Base-by-base conservation (phyloP, 2,888 invertebrate species). In the Branchipolynoe longqiensis region DNA sequence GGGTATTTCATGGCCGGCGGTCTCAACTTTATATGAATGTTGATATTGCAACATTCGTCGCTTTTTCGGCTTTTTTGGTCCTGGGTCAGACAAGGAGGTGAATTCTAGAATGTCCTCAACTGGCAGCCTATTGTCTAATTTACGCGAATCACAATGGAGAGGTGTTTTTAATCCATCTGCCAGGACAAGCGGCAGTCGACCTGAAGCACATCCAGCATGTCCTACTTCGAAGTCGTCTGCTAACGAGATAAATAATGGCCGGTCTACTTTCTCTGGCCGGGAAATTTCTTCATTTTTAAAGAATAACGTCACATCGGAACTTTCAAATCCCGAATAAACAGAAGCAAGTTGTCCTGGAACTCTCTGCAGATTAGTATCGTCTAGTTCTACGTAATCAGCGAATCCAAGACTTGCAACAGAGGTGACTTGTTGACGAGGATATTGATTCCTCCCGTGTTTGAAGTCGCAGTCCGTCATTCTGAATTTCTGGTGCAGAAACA, bases 161-260 rank as follows among this genome's bases (percentile, higher is more conserved):
- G 69, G 12, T 2, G 69, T 33, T 36, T 33, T 4, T 25, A 69
- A 36, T 18, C 69, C 38, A 0, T 36, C 69, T 18, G 8, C 28
- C 14, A 28, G 4, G 3, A 25, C 62, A 62, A 14, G 22, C 3
- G 62, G 62, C 18, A 69, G n/a, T n/a, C n/a, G n/a, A n/a, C n/a
- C n/a, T n/a, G n/a, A n/a, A n/a, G n/a, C n/a, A n/a, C n/a, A n/a
- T n/a, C n/a, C n/a, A n/a, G 62, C 31, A 4, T 31, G 33, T 62
- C 38, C 38, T 36, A 4, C 14, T 33, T 18, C 69, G 36, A 36
- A 22, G 69, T 69, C 69, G 69, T 69, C 69, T 69, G 69, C 69
- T 69, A 69, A 25, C 69, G 69, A 18, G 69, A 69, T 38, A 12
- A 69, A 33, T 33, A 69, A 69, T 69, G 69, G 69, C 69, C 69